Base-by-base conservation (phyloP, 2,888 invertebrate species). In the Phragmatobia fuliginosa region DNA sequence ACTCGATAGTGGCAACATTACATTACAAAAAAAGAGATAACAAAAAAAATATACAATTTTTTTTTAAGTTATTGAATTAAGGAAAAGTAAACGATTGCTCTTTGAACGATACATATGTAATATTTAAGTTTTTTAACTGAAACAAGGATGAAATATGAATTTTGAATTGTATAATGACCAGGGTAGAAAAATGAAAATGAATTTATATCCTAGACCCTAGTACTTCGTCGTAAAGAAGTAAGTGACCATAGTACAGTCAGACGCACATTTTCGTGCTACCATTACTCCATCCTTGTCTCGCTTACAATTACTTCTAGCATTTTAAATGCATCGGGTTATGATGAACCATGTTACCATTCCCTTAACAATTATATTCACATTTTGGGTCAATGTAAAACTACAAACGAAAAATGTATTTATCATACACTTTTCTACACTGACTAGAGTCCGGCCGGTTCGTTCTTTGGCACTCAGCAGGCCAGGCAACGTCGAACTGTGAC, bases 401-500 rank as follows among this genome's bases (percentile, higher is more conserved):
- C 63, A 31, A 60, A 71, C 32, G 41, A 71, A 49, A 25, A 60
- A 67, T 67, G 61, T 67, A 38, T 52, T n/a, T 32, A 14, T 32
- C 14, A 21, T 33, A 58, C 66, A 66, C 31, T 14, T 61, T 38
- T 66, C 41, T 36, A 67, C 25, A 65, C 64, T 80, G 81, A 80
- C 81, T 79, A 79, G 72, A 78, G 81, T 74, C 77, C 81, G 70
- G 74, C 81, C 70, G 81, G 72, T 52, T 38, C n/a, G 66, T 66
- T 68, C 66, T 70, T 76, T 77, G 72, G 77, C 75, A 78, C 72
- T 66, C 28, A 31, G 33, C 62, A n/a, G 58, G 70, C 70, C 70
- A 62, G 56, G 38, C 32, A 28, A 31, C 66, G 11, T 25, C 28
- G 66, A 45, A 66, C 61, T 41, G 52, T 38, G 52, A 41, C 52